Conservation (phyloP, 2,888 invertebrate genomes). For the Eucriotettix oculatus region DNA sequence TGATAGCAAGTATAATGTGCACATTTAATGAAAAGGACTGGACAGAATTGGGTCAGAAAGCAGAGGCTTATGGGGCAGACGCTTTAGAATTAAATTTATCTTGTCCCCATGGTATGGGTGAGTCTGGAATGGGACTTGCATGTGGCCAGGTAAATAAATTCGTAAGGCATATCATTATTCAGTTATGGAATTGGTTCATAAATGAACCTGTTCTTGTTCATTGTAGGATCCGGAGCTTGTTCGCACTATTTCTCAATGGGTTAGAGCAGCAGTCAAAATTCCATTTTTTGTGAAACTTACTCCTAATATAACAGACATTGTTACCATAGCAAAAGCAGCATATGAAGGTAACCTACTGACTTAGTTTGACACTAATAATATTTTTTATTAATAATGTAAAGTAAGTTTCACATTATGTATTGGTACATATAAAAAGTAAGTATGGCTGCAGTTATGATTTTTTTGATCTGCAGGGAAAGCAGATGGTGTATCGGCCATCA, state of each 20-base stretch:
- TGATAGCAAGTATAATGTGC: constrained; percentile 95
- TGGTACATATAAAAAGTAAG: too few relatives aligned
- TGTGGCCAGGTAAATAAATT: constrained; percentile 67
- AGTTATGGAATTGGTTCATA: not conserved
- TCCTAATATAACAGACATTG: constrained; percentile 92
- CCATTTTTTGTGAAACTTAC: constrained; percentile 96
- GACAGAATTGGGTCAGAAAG: constrained; percentile 59
- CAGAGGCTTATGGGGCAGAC: constrained; percentile 76
- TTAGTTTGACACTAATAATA: too few relatives aligned
- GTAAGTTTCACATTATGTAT: too few relatives aligned
- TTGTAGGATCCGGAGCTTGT: constrained; percentile 70
- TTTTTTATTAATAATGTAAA: too few relatives aligned
- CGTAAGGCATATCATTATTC: not conserved
- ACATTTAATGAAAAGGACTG: constrained; percentile 75
- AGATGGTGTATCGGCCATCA: constrained; percentile 91
- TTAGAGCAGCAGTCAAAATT: constrained; percentile 66
- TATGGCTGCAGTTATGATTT: too few relatives aligned
- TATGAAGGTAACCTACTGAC: constrained; percentile 44
- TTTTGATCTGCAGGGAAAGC: constrained; percentile 51
- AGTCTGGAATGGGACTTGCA: constrained; percentile 94
- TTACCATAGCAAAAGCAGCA: constrained; percentile 76
- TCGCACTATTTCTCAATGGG: constrained; percentile 80
- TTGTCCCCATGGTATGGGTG: constrained; percentile 98
- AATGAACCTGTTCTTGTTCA: constrained; percentile 2
- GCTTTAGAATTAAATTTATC: constrained; percentile 91